Base-by-base conservation (phyloP, 2,113 vertebrate genomes). In the Fregetta grallaria region DNA sequence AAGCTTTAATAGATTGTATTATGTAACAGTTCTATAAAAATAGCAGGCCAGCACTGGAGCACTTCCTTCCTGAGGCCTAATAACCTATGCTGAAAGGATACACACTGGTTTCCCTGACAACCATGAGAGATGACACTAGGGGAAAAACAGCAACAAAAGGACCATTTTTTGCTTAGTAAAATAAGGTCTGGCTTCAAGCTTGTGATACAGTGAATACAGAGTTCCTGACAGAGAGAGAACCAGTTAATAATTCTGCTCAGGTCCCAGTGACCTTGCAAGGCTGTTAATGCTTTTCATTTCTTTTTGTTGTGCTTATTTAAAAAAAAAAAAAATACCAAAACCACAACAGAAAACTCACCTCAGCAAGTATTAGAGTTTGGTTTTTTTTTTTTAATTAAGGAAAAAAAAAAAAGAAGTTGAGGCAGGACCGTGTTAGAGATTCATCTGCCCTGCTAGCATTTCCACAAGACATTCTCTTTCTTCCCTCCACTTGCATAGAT, bases 1-100 rank as follows among this genome's bases (percentile, higher is more conserved):
- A 99, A 99, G 97, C 97, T 97, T 97, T 98, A 97, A 98, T 97
- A 97, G 98, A 98, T 97, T 97, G 97, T 96, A 98, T 99, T 98
- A 98, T 98, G 98, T 98, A 98, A 98, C 94, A 73, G 97, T 98
- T 98, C 98, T 97, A 98, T 98, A 98, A 98, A 98, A 99, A 98
- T 98, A 98, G 98, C 98, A 97, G 98, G 98, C 98, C 97, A 95
- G 97, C 50, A 40, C 96, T 94, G 96, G 96, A 97, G 97, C 97
- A 98, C 98, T 99, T 98, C 98, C 98, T 98, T 98, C 98, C 98
- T 97, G 98, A 98, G 98, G 98, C 98, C 98, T 97, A 98, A 97
- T 96, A 98, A 98, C 98, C 98, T 98, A 96, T 84, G 97, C 98
- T 98, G 96, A 98, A 98, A 98, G 98, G 97, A 98, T 97, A 98